phyloP scores from a whole-genome alignment of 2,797 vertebrate genomes.

The Galaxias olidus region DNA sequence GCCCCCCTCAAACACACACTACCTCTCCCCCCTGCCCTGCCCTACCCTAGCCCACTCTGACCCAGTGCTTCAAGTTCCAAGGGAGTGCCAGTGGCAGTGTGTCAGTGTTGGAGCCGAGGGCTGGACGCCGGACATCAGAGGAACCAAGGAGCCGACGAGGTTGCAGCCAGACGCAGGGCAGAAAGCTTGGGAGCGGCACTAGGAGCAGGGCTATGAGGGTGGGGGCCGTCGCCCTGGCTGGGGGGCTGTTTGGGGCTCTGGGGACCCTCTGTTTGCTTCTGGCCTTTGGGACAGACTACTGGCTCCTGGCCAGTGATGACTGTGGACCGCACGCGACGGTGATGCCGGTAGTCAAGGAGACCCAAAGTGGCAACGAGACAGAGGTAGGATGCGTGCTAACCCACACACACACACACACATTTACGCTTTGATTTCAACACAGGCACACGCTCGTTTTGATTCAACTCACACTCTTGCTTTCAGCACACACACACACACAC shows the following conservation, averaged over 20 bases:
- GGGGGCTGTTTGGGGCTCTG: constrained; percentile 75
- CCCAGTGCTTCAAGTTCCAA: constrained; percentile 26
- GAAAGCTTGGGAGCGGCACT: constrained; percentile 3
- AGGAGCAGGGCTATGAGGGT: constrained; percentile 77
- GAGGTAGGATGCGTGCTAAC: constrained; percentile 54
- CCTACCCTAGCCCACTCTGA: constrained; percentile 15
- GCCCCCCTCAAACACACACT: constrained; percentile 27
- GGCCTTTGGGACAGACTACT: constrained; percentile 87
- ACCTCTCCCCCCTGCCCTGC: constrained; percentile 34
- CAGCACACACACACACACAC: constrained; percentile 1
- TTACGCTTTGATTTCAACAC: constrained; percentile 11
- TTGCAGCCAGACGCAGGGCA: constrained; percentile 15
- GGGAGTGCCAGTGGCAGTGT: constrained; percentile 35
- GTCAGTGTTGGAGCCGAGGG: constrained; percentile 24
- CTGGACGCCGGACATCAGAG: constrained; percentile 24
- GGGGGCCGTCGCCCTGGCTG: constrained; percentile 74
- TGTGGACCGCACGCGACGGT: constrained; percentile 63
- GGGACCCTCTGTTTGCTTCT: constrained; percentile 82
- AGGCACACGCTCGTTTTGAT: background rate
- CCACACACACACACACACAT: background rate
- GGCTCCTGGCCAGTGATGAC: constrained; percentile 83
- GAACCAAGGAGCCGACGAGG: constrained; percentile 8
- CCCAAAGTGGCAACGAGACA: constrained; percentile 53
- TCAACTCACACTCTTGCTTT: background rate
- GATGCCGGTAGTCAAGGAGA: background rate